Conservation (phyloP, 2,888 invertebrate genomes). For the Yponomeuta cagnagella region DNA sequence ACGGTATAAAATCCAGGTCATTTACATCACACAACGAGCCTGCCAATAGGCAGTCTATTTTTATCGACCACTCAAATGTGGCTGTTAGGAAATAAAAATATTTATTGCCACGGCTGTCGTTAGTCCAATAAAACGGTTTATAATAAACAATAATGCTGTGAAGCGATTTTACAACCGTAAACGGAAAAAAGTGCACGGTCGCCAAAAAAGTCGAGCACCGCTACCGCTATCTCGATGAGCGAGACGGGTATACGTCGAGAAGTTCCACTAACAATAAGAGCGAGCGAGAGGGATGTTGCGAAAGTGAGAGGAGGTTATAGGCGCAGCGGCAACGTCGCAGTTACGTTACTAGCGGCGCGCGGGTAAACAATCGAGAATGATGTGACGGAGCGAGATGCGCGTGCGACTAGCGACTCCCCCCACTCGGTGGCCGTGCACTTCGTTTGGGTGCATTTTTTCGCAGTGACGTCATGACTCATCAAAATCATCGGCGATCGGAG, state of each 20-base stretch:
- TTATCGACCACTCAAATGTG: not conserved
- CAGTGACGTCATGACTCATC: conserved; percentile 48
- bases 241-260: conserved; percentile 35
- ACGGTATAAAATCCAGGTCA: not conserved
- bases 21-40: conserved; percentile 1
- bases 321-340: conserved; percentile 63
- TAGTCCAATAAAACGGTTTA: conserved; percentile 11
- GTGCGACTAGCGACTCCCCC: conserved; percentile 37
- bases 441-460: conserved; percentile 37
- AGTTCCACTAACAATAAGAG: conserved; percentile 21
- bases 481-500: not conserved
- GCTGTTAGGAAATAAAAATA: conserved; percentile 6
- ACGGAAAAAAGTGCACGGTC: conserved; percentile 63
- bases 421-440: conserved; percentile 49
- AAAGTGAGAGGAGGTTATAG: conserved; percentile 71
- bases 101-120: not conserved
- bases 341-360: conserved; percentile 53
- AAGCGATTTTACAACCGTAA: conserved; percentile 51
- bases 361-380: conserved; percentile 68
- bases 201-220: conserved; percentile 72
- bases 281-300: conserved; percentile 49
- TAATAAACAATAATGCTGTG: conserved; percentile 52
- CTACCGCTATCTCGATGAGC: conserved; percentile 47
- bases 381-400: conserved; percentile 59
- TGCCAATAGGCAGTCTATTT: not conserved